Base-by-base conservation (phyloP, 2,797 vertebrate genomes). In the Enteromius trimaculatus region DNA sequence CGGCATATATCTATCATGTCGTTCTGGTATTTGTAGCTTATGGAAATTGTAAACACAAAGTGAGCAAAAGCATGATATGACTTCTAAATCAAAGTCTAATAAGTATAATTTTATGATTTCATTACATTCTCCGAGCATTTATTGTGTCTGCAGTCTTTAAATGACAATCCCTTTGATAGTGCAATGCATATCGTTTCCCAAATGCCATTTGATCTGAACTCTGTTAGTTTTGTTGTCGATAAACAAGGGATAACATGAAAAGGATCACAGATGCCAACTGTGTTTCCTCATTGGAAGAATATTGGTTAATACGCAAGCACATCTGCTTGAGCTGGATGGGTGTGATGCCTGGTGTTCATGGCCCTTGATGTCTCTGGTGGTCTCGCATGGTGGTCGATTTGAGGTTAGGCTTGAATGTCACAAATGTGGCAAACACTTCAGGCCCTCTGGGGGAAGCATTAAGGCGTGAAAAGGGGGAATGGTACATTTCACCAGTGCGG, bases 391-490 rank as follows among this genome's bases (percentile, higher is more conserved):
- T 34, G 47, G 34, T 71, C 8, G 21, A 75, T 55, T 42, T 80
- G 34, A 74, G 26, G 65, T 76, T 29, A 34, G 62, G 37, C 83
- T 80, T 84, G 70, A 82, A 78, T 86, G 68, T 79, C 76, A 55
- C 51, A 7, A 44, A 55, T 60, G 79, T 89, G 80, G 37, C 84
- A 71, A 79, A 76, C 85, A 88, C 84, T 90, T 89, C 85, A 74
- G 81, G 86, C 86, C 84, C 84, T 49, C 81, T 81, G 62, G 88
- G 87, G 80, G 87, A 88, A 82, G 85, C 88, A 88, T 72, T 81
- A 85, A 90, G 87, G 90, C 44, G 49, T 91, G 88, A 91, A 91
- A 89, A 85, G 79, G 80, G 86, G 81, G 51, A 83, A 82, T 69
- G 80, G 39, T 37, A 47, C 88, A 78, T 64, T 85, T 83, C 37